Evolutionary conservation across 2,113 vertebrate genomes (phyloP).

Genomic region (Oreochromis spilurus): DNA sequence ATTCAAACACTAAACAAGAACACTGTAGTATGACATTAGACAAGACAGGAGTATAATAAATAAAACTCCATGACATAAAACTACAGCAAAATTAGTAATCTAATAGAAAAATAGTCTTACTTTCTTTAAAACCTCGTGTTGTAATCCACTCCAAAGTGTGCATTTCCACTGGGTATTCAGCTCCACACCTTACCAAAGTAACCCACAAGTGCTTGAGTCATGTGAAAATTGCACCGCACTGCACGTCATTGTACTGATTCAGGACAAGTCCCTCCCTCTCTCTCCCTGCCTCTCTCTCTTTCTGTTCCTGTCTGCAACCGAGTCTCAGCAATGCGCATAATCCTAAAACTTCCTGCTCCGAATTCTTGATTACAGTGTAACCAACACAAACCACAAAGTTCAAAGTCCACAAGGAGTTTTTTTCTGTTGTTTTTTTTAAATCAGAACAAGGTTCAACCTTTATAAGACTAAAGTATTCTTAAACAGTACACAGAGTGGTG

Average conservation of each 20-base stretch:
- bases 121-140: background rate
- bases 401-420: conserved; percentile 16
- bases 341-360: background rate
- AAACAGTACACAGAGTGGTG: background rate
- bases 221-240: background rate
- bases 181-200: background rate
- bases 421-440: background rate
- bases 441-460: background rate
- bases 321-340: background rate
- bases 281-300: background rate
- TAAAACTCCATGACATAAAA: background rate
- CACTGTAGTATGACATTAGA: background rate
- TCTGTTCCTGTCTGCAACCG: background rate
- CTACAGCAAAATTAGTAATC: background rate
- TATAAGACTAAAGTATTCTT: background rate
- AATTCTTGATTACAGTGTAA: background rate
- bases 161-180: background rate
- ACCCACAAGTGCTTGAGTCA: background rate
- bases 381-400: background rate
- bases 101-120: background rate
- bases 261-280: background rate
- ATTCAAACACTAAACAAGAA: background rate
- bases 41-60: background rate
- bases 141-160: background rate
- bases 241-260: background rate